Percentiles rank a stretch among this genome's conserved stretches.
Conservation (phyloP, 2,797 vertebrate species). For the Odontamblyopus lacepedii region DNA sequence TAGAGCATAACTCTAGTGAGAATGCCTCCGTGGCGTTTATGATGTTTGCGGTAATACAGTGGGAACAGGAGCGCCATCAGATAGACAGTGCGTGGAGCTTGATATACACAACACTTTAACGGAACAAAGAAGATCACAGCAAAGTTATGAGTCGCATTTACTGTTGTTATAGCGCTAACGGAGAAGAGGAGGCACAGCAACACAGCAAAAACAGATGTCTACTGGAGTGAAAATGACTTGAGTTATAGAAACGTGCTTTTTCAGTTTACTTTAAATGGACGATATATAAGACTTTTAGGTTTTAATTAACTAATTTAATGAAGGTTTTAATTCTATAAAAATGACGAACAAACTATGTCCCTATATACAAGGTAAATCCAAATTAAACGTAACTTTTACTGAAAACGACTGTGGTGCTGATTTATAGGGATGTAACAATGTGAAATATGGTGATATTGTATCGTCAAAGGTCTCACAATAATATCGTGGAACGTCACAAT, state of each 20-base stretch:
- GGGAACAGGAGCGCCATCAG: conserved; percentile 19
- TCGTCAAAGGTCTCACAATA: too few relatives aligned
- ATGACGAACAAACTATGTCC: too few relatives aligned
- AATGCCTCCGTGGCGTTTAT: conserved; percentile 49
- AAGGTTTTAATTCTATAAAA: too few relatives aligned
- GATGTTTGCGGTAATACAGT: conserved; percentile 33
- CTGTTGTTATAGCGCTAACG: conserved; percentile 14
- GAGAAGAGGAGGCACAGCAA: background rate
- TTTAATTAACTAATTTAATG: too few relatives aligned
- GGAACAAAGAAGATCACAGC: conserved; percentile 19
- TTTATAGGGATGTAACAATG: too few relatives aligned
- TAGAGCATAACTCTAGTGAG: conserved; percentile 46
- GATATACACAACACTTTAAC: conserved; percentile 31
- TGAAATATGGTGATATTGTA: too few relatives aligned
- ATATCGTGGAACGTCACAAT: too few relatives aligned
- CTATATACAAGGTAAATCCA: too few relatives aligned
- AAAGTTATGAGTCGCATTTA: conserved; percentile 18
- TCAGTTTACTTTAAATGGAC: too few relatives aligned
- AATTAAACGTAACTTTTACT: too few relatives aligned
- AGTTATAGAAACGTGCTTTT: background rate
- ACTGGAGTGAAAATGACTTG: background rate
- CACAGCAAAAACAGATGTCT: background rate
- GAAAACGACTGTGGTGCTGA: too few relatives aligned
- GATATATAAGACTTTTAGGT: too few relatives aligned
- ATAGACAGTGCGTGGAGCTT: background rate